A percentile compares a stretch with the other conserved stretches of the same genome.
Evolutionary conservation across 2,113 vertebrate genomes (phyloP).

Genomic region (Etheostoma spectabile): DNA sequence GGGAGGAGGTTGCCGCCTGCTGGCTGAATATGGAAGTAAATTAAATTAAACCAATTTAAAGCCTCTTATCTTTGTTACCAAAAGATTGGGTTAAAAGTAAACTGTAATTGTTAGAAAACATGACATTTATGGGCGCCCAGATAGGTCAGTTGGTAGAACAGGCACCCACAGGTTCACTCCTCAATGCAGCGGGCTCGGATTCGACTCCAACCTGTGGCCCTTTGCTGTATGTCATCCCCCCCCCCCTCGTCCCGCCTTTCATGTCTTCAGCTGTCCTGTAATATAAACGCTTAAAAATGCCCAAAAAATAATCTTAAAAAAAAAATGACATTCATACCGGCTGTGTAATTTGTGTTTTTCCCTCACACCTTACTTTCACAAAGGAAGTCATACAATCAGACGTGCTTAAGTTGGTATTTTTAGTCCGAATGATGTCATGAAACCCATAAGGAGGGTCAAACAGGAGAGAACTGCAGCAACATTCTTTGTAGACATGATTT

Average conservation of each 20-base stretch:
- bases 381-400: background rate
- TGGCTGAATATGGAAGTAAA: conserved; percentile 45
- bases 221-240: too few species aligned
- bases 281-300: too few species aligned
- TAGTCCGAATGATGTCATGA: background rate
- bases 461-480: background rate
- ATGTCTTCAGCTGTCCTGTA: too few species aligned
- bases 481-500: background rate
- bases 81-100: background rate
- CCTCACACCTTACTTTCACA: background rate
- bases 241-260: too few species aligned
- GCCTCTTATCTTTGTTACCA: background rate
- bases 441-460: background rate
- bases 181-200: too few species aligned
- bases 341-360: background rate
- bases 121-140: too few species aligned
- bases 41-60: background rate
- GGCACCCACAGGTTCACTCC: too few species aligned
- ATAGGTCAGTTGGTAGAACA: too few species aligned
- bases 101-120: background rate
- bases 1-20: conserved; percentile 69
- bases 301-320: too few species aligned
- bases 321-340: background rate
- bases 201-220: too few species aligned
- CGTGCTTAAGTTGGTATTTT: background rate